These are phyloP conservation scores for Bombylius major DNA, from an alignment of 2,888 invertebrate species.

Conservation along the genomic window DNA sequence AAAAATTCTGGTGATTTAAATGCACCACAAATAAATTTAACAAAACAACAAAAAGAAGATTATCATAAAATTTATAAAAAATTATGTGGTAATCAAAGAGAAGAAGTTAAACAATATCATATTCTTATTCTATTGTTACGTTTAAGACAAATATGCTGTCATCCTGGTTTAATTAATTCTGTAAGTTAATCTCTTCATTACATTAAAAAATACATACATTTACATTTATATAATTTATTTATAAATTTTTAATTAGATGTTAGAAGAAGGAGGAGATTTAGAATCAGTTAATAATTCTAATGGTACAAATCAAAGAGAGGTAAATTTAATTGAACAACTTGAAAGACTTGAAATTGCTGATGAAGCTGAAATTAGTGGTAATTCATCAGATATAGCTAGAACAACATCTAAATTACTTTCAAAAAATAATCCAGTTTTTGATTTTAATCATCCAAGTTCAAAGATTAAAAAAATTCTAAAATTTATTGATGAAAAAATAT, in stretches of 20 bases:
- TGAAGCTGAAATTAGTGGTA: slow-evolving; percentile 9
- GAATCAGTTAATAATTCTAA: slow-evolving; percentile 20
- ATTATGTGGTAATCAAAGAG: slow-evolving; percentile 34
- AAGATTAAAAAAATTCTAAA: slow-evolving; percentile 50
- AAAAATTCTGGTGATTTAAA: slow-evolving; percentile 28
- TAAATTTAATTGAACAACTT: slow-evolving; percentile 51
- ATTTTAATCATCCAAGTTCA: slow-evolving; percentile 45
- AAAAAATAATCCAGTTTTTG: slow-evolving; percentile 59
- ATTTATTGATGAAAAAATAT: slow-evolving; percentile 42
- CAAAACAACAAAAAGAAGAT: slow-evolving; percentile 30
- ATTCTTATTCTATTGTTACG: slow-evolving; percentile 73
- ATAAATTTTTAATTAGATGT: slow-evolving; percentile 33
- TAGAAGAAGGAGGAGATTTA: slow-evolving; percentile 37
- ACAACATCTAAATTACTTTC: slow-evolving; percentile 51
- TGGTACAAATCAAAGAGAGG: slow-evolving; percentile 33
- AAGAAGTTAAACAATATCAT: slow-evolving; percentile 50
- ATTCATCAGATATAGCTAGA: slow-evolving; percentile 30
- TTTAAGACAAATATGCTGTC: slow-evolving; percentile 79
- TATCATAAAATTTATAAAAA: slow-evolving; percentile 38
- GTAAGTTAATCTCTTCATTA: slow-evolving; percentile 34
- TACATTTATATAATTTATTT: background rate
- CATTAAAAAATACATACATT: no score
- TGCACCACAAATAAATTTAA: slow-evolving; percentile 19
- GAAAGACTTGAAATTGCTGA: slow-evolving; percentile 46
- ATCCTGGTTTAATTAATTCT: slow-evolving; percentile 66